Conservation (phyloP, 2,888 invertebrate species). For the Tribolium freemani region DNA sequence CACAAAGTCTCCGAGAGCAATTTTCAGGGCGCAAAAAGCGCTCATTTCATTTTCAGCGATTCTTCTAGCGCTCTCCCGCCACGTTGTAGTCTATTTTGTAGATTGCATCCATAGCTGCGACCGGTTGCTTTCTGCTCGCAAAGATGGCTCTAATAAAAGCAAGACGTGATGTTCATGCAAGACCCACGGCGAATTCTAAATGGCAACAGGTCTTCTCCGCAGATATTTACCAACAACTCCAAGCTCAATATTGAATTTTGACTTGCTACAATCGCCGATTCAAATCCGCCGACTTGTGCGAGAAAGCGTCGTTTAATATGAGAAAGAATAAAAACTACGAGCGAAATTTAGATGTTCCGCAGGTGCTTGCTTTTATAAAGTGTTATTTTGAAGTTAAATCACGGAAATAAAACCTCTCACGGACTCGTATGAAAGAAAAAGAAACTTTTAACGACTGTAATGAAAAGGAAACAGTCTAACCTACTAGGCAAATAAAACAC, state of each 20-base stretch:
- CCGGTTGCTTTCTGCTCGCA: slow-evolving; percentile 63
- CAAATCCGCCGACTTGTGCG: slow-evolving; percentile 17
- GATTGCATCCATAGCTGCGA: slow-evolving; percentile 58
- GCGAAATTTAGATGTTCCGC: slow-evolving; percentile 18
- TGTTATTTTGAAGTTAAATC: slow-evolving; percentile 54
- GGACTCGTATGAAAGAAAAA: slow-evolving; percentile 46
- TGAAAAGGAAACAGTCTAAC: slow-evolving; percentile 56
- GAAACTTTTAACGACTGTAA: slow-evolving; percentile 58
- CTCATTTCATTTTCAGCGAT: slow-evolving; percentile 57
- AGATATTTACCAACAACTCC: slow-evolving; percentile 60
- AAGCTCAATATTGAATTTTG: slow-evolving; percentile 62
- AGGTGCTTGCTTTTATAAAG: slow-evolving; percentile 49
- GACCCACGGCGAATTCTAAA: slow-evolving; percentile 64
- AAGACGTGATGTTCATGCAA: slow-evolving; percentile 64
- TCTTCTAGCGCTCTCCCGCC: slow-evolving; percentile 53
- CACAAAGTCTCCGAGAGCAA: slow-evolving; percentile 37
- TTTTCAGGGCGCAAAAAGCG: slow-evolving; percentile 50
- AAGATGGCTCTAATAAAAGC: slow-evolving; percentile 66
- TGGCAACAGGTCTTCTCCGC: slow-evolving; percentile 64
- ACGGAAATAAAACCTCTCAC: slow-evolving; percentile 53
- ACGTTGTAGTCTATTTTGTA: slow-evolving; percentile 62
- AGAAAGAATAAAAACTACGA: neutral
- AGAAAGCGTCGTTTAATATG: slow-evolving; percentile 4
- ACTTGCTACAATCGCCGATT: slow-evolving; percentile 46
- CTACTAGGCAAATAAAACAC: slow-evolving; percentile 47